Percentiles rank a stretch among this genome's conserved stretches.
These are phyloP conservation scores for Ephydatia muelleri DNA, from an alignment of 37 sponge, comb jelly and placozoan species.

Conservation along the genomic window DNA sequence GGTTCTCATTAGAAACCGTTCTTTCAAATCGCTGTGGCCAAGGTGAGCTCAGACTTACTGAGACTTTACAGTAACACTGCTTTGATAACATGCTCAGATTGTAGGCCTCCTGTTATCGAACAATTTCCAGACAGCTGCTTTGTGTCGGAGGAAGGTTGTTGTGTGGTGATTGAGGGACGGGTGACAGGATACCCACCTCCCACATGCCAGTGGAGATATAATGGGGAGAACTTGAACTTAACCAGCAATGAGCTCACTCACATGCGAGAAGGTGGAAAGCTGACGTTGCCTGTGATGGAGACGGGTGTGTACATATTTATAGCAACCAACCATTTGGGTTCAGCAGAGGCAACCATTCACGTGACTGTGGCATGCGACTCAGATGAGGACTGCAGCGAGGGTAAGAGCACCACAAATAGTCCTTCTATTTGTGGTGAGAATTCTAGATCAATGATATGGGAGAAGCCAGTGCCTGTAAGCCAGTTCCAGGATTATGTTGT, in stretches of 20 bases:
- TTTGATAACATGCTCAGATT: background rate
- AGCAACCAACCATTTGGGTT: slow-evolving; percentile 16
- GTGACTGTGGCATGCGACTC: background rate
- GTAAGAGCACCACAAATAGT: background rate
- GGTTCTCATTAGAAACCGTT: background rate
- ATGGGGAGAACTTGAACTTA: background rate
- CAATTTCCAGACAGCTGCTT: slow-evolving; percentile 4
- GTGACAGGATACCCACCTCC: slow-evolving; percentile 24
- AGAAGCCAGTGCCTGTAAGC: slow-evolving; percentile 25
- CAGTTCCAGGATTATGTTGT: slow-evolving; percentile 32
- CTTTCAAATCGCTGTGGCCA: background rate
- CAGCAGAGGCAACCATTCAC: background rate
- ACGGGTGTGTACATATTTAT: slow-evolving; percentile 24
- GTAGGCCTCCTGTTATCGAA: background rate
- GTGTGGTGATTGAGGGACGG: slow-evolving; percentile 9
- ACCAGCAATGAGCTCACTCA: background rate
- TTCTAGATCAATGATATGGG: background rate
- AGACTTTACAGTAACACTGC: background rate
- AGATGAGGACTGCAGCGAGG: background rate
- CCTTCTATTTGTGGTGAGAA: background rate
- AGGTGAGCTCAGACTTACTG: background rate
- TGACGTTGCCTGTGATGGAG: slow-evolving; percentile 19
- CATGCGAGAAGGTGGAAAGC: slow-evolving; percentile 13
- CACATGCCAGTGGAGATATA: slow-evolving; percentile 10
- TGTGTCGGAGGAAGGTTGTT: background rate